These are phyloP conservation scores for Elgonia sp. DNA, from an alignment of 2,888 invertebrate genomes.

Conservation along the genomic window DNA sequence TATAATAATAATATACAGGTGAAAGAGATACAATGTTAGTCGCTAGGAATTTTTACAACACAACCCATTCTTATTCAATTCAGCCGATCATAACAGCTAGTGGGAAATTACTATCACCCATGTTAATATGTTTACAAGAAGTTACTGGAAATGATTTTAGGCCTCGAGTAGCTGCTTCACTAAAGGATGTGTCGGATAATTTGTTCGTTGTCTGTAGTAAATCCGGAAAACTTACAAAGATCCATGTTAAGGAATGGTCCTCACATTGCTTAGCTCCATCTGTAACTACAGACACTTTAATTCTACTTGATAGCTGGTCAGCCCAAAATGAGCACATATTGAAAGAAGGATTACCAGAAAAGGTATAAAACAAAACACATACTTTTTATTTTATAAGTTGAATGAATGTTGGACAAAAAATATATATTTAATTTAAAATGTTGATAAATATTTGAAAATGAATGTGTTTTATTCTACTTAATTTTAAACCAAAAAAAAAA, in stretches of 20 bases:
- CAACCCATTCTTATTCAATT: conserved; percentile 52
- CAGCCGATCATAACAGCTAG: conserved; percentile 49
- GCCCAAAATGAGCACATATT: no score
- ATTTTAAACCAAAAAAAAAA: no score
- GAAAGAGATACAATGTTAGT: conserved; percentile 42
- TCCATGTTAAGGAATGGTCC: conserved; percentile 32
- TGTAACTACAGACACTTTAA: not conserved
- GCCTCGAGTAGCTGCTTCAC: conserved; percentile 16
- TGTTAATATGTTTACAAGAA: conserved; percentile 54
- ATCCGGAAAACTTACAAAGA: conserved; percentile 52
- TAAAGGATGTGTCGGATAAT: conserved; percentile 41
- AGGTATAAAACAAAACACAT: no score
- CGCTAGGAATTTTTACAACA: conserved; percentile 31
- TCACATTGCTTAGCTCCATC: conserved; percentile 7
- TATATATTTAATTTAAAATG: no score
- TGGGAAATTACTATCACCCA: conserved; percentile 42
- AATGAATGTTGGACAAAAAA: no score
- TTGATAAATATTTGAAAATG: no score
- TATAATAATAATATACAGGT: no score
- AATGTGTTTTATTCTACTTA: no score
- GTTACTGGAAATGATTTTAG: conserved; percentile 51
- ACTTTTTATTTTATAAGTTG: no score
- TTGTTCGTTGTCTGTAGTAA: conserved; percentile 50
- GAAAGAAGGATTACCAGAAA: no score
- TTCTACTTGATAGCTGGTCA: conserved; percentile 17